phyloP scores from a whole-genome alignment of 2,888 invertebrate species.

The Sericinus montela region DNA sequence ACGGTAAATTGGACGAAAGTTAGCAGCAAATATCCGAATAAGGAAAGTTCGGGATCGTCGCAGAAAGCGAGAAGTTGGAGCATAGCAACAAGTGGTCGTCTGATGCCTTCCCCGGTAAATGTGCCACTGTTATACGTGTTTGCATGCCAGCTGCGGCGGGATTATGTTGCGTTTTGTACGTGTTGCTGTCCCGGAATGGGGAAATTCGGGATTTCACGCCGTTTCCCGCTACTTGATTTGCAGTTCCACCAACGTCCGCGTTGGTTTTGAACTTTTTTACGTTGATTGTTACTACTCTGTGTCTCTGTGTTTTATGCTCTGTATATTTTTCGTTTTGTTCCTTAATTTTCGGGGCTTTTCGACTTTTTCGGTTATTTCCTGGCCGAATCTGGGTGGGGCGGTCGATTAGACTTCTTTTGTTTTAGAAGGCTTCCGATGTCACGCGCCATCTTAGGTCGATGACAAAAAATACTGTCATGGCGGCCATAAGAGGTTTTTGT shows the following conservation, averaged over 20 bases:
- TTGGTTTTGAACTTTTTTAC: conserved; percentile 27
- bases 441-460: conserved; percentile 73
- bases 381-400: conserved; percentile 57
- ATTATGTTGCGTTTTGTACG: conserved; percentile 53
- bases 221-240: conserved; percentile 47
- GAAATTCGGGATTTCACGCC: conserved; percentile 49
- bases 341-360: conserved; percentile 31
- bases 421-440: conserved; percentile 56
- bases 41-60: conserved; percentile 47
- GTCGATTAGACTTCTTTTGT: conserved; percentile 59
- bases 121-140: conserved; percentile 67
- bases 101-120: conserved; percentile 73
- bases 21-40: conserved; percentile 36
- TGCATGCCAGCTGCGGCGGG: conserved; percentile 68
- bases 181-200: conserved; percentile 30
- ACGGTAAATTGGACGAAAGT: conserved; percentile 23
- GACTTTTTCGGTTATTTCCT: conserved; percentile 19
- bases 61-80: conserved; percentile 50
- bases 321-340: conserved; percentile 22
- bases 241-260: conserved; percentile 29
- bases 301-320: conserved; percentile 1
- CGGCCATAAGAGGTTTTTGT: conserved; percentile 40
- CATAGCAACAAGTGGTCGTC: conserved; percentile 72
- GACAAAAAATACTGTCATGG: conserved; percentile 75
- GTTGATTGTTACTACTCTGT: conserved; percentile 21